Evolutionary conservation across 2,888 invertebrate species (phyloP), one percentile per base, ranked within the genome.

Genomic region (Chironomus tentans): DNA sequence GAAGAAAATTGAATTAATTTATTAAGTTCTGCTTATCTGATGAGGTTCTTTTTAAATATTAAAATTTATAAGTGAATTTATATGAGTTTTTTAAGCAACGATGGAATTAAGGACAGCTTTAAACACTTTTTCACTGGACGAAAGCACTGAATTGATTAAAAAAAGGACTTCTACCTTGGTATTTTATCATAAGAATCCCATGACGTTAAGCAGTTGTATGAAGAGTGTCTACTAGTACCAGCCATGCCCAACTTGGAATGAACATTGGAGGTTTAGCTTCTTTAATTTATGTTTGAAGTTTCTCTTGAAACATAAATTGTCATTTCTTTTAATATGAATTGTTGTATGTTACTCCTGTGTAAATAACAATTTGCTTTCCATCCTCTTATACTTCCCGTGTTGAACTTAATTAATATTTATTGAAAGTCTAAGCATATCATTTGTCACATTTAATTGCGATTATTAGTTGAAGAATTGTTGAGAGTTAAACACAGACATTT

Each of bases 141-240:
- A 2, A 1, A 38, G 38, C 38, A 10, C 10, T 38, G 10, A 10
- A 28, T n/a, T n/a, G n/a, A n/a, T n/a, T 28, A 6, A 28, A 1
- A 28, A 24, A 24, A 10, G 0, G 10, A 38, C 38, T 1, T 56
- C 18, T 90, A 94, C 94, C 94, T 93, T 80, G 94, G 94, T 85
- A 94, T 94, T 83, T 88, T 90, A 84, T 94, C 94, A 85, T 94
- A 94, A 84, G 93, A 94, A 86, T 94, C 94, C 94, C 93, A 94
- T 83, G 92, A 92, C 78, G 92, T 92, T 82, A 94, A 87, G 85
- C 94, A 94, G 85, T 93, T 94, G 85, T 94, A 94, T 78, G 93
- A 93, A 84, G 91, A 93, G 87, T 93, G 92, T 86, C 92, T 89
- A 86, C 91, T 92, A 80, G 91, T 90, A 38, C 86, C 84, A 80